These are phyloP conservation scores for Prunella strophiata DNA, from an alignment of 2,797 vertebrate genomes.

Conservation along the genomic window DNA sequence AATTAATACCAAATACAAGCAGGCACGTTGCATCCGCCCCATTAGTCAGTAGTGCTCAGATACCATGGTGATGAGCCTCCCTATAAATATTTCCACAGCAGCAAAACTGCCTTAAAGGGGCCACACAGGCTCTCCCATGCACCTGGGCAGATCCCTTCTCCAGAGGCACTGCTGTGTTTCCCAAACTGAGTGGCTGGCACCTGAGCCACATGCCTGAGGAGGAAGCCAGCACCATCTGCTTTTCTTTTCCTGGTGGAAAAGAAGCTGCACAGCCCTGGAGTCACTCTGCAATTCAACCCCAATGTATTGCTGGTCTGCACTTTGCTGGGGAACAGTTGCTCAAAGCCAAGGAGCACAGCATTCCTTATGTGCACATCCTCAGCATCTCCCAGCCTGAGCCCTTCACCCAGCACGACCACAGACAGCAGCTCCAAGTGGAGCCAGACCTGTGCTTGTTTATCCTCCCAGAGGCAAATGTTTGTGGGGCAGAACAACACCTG, in stretches of 20 bases:
- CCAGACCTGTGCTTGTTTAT: not conserved
- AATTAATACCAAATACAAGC: conserved; percentile 49
- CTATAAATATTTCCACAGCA: conserved; percentile 51
- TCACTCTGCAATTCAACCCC: not conserved
- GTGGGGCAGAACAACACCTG: not conserved
- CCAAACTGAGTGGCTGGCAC: not conserved
- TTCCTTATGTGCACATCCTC: not conserved
- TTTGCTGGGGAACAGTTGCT: not conserved
- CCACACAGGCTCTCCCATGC: not conserved
- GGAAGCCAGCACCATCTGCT: not conserved
- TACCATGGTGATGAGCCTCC: conserved; percentile 68
- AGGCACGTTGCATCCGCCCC: not conserved
- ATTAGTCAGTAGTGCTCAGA: conserved; percentile 56
- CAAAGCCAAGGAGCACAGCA: not conserved
- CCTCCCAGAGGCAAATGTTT: not conserved
- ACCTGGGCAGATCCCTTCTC: not conserved
- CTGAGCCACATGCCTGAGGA: fast-evolving
- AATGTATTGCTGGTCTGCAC: fast-evolving
- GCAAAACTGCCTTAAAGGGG: conserved; percentile 56
- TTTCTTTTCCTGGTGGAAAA: not conserved
- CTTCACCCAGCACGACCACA: not conserved
- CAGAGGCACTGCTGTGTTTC: not conserved
- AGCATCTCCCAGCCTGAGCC: not conserved
- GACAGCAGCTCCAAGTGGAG: not conserved
- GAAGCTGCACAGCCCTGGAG: not conserved